Conservation (phyloP, 2,888 invertebrate genomes). For the Athalia circularis region DNA sequence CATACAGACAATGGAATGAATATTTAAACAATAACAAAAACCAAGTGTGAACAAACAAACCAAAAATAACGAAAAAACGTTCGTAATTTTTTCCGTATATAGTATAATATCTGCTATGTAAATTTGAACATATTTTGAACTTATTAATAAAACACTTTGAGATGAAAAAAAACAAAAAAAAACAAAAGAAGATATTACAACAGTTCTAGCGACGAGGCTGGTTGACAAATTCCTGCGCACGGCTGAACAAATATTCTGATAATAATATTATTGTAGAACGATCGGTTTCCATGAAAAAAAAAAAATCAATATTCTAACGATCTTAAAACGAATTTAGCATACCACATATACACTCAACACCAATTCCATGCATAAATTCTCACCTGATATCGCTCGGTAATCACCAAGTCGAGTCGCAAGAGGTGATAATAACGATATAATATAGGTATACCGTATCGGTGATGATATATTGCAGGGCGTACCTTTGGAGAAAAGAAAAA, state of each 20-base stretch:
- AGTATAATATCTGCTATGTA: constrained; percentile 59
- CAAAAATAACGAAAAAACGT: constrained; percentile 21
- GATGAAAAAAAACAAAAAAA: constrained; percentile 25
- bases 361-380: too few species aligned
- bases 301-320: too few species aligned
- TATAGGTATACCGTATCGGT: too few species aligned
- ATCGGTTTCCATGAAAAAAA: too few species aligned
- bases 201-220: neutral
- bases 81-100: constrained; percentile 60
- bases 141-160: constrained; percentile 52
- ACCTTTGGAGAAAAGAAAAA: constrained; percentile 20
- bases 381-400: too few species aligned
- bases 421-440: too few species aligned
- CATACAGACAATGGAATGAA: neutral
- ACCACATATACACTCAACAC: too few species aligned
- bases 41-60: neutral
- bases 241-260: too few species aligned
- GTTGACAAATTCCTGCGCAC: neutral
- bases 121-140: constrained; percentile 64
- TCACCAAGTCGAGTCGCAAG: too few species aligned
- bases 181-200: neutral
- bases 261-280: too few species aligned
- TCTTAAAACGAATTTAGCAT: too few species aligned
- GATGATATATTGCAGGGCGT: constrained; percentile 17
- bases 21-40: neutral